Percentiles rank a stretch among this genome's conserved stretches.
phyloP scores from a whole-genome alignment of 2,888 invertebrate genomes.

The Dolomedes plantarius region DNA sequence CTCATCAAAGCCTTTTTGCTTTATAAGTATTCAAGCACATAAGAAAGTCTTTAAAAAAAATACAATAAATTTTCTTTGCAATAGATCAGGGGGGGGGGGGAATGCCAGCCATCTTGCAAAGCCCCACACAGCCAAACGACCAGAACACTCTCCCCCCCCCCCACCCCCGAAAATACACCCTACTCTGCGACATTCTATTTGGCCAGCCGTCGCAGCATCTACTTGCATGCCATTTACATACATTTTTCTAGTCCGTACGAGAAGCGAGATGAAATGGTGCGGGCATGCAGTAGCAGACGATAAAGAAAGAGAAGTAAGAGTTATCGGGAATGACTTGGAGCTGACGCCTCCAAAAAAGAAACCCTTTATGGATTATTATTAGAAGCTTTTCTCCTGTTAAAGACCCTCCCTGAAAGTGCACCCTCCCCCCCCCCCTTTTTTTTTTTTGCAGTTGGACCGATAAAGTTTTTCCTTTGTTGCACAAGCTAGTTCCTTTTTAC shows the following conservation, averaged over 20 bases:
- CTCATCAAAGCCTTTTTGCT: too few relatives aligned
- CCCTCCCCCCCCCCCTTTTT: neutral
- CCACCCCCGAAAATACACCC: neutral
- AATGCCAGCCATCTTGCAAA: too few relatives aligned
- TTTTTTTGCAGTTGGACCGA: neutral
- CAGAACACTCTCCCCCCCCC: neutral
- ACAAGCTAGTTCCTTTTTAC: constrained; percentile 4
- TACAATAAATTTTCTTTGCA: too few relatives aligned
- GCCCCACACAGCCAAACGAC: too few relatives aligned
- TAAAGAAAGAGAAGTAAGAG: constrained; percentile 1
- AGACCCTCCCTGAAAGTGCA: constrained; percentile 8
- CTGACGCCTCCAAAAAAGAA: neutral
- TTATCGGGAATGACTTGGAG: constrained; percentile 4
- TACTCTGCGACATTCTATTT: neutral
- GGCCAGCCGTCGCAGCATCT: constrained; percentile 14
- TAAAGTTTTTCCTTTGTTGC: constrained; percentile 11
- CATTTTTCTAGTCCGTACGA: neutral
- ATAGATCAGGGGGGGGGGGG: too few relatives aligned
- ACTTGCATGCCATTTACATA: constrained; percentile 18
- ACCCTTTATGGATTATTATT: constrained; percentile 27
- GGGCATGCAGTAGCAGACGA: neutral
- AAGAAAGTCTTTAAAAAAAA: too few relatives aligned
- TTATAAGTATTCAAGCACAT: too few relatives aligned
- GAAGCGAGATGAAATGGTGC: constrained; percentile 6
- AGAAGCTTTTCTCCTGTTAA: constrained; percentile 24